Base-by-base conservation (phyloP, 2,113 vertebrate species). In the Thamnophis sirtalis region DNA sequence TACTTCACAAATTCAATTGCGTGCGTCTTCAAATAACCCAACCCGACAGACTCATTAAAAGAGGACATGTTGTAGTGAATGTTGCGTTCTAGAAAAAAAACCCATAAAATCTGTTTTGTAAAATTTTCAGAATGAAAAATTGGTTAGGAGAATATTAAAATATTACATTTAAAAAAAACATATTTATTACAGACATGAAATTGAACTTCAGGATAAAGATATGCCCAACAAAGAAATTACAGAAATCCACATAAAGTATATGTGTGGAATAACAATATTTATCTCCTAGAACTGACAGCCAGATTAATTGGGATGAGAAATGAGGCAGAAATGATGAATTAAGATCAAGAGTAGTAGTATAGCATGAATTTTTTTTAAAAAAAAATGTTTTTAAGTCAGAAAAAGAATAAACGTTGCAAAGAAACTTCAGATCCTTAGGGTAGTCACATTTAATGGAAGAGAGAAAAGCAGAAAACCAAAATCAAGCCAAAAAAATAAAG, bases 1-100 rank as follows among this genome's bases (percentile, higher is more conserved):
- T 99, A 99, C 99, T 99, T 99, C 91, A 99, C 99, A 94, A 99
- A 99, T 96, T 99, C 99, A 84, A 99, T 98, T 21, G 99, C 99
- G 0, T 99, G 99, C 0, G 99, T 99, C 98, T 99, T 99, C 97
- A 99, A 97, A 95, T 99, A 99, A n/a, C 99, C 99, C 58, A 99
- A 97, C 55, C 99, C 99, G 0, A 99, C 99, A 0, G 99, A 99
- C 95, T 99, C 99, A 28, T 99, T 99, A 95, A 99, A 99, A 91
- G 99, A 99, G 0, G 99, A 99, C 99, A 99, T 99, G 96, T 99
- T 99, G 93, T 99, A 98, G 95, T 99, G 98, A 96, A 99, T 98
- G 94, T 99, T 99, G 63, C 98, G 98, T 54, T 99, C 99, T 99
- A 97, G 89, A 96, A 96, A 96, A 91, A 95, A 96, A 97, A 60